A percentile compares a stretch with the other conserved stretches of the same genome.
phyloP scores from a whole-genome alignment of 2,797 vertebrate genomes.

The Cryptoprocta ferox region DNA sequence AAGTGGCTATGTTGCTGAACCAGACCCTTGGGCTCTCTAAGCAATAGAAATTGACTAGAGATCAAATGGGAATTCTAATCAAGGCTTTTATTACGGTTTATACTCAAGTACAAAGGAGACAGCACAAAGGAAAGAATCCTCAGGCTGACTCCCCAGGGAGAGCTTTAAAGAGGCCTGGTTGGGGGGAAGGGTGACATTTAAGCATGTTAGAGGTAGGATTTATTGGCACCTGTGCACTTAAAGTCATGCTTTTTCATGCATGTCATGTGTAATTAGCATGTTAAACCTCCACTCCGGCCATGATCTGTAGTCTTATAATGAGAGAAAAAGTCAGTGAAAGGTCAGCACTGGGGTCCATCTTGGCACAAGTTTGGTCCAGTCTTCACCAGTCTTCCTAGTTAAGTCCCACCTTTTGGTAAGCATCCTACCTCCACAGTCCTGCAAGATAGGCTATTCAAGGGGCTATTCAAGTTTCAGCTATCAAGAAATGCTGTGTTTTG shows the following conservation, averaged over 20 bases:
- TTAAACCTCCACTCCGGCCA: background rate
- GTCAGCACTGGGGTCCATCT: background rate
- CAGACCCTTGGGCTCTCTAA: background rate
- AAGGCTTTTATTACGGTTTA: background rate
- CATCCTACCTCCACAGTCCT: background rate
- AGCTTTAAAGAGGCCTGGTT: background rate
- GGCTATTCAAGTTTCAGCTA: background rate
- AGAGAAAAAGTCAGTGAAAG: background rate
- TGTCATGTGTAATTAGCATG: background rate
- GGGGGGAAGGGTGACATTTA: background rate
- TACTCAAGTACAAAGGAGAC: background rate
- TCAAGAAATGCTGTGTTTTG: background rate
- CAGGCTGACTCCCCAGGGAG: background rate
- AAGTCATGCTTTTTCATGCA: background rate
- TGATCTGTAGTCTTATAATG: background rate
- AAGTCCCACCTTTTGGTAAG: background rate
- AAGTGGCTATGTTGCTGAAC: background rate
- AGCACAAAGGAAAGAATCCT: background rate
- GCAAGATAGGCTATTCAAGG: background rate
- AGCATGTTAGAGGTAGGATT: background rate
- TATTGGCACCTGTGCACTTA: background rate
- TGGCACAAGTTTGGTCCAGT: background rate
- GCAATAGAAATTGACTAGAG: background rate
- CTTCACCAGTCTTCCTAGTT: background rate
- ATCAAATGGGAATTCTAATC: background rate